These are phyloP conservation scores for Polia nebulosa DNA, from an alignment of 2,888 invertebrate genomes.

Conservation along the genomic window DNA sequence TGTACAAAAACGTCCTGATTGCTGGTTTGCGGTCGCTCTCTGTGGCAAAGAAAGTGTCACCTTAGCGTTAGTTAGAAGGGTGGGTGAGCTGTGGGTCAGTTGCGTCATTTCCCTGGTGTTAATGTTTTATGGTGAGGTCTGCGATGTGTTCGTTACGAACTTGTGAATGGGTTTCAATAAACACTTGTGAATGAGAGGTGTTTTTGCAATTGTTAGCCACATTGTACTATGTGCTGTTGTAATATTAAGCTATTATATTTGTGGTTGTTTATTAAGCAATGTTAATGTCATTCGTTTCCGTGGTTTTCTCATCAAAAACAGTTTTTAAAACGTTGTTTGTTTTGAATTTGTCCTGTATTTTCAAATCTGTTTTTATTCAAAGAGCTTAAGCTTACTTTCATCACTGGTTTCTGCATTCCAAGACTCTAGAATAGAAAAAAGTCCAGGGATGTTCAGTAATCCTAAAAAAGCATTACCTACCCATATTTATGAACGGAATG, in stretches of 20 bases:
- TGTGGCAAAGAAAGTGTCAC: constrained; percentile 24
- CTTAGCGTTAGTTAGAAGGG: constrained; percentile 5
- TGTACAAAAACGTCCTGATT: too few relatives aligned
- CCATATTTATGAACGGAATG: too few relatives aligned
- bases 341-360: neutral
- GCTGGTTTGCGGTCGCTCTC: neutral
- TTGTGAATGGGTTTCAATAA: constrained; percentile 24
- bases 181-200: constrained; percentile 36
- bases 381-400: too few relatives aligned
- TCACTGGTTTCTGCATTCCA: too few relatives aligned
- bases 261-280: neutral
- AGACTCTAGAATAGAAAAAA: too few relatives aligned
- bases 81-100: neutral
- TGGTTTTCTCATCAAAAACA: neutral
- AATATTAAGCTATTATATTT: constrained; percentile 1
- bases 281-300: neutral
- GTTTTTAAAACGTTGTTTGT: neutral
- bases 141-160: constrained; percentile 14
- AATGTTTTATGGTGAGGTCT: constrained; percentile 2
- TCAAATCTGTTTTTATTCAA: too few relatives aligned
- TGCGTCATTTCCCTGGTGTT: constrained; percentile 28
- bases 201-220: constrained; percentile 23
- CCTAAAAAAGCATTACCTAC: too few relatives aligned
- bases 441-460: too few relatives aligned
- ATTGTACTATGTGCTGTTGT: constrained; percentile 2